A percentile compares a stretch with the other conserved stretches of the same genome.
Evolutionary conservation across 2,797 vertebrate genomes (phyloP).

Genomic region (Amblyopsis hoosieri): DNA sequence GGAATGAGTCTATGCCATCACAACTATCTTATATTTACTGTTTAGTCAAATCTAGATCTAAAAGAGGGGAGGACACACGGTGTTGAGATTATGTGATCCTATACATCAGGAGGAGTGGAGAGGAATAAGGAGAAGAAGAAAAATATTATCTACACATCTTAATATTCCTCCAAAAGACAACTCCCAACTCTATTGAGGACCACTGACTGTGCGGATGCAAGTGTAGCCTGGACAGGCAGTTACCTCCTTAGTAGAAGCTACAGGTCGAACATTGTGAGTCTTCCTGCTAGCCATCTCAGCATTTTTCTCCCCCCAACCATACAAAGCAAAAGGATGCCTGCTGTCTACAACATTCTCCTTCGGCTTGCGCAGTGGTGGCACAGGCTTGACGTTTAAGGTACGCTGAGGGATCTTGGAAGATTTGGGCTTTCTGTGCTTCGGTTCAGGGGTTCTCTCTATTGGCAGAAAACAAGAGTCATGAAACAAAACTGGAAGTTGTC

Average conservation of each 20-base stretch:
- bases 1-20: too few species aligned
- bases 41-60: background rate
- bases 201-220: background rate
- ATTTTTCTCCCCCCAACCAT: constrained; percentile 88
- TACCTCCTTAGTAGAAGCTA: constrained; percentile 85
- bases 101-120: background rate
- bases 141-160: too few species aligned
- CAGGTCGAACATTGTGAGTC: constrained; percentile 91
- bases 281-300: constrained; percentile 85
- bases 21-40: too few species aligned
- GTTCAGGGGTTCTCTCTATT: constrained; percentile 32
- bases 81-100: too few species aligned
- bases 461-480: constrained; percentile 8
- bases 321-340: constrained; percentile 90
- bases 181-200: too few species aligned
- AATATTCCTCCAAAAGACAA: too few species aligned
- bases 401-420: constrained; percentile 59
- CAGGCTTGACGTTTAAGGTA: constrained; percentile 53
- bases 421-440: constrained; percentile 59
- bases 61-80: background rate
- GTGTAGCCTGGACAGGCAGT: constrained; percentile 14
- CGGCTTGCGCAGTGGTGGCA: constrained; percentile 41
- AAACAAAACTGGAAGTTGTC: background rate
- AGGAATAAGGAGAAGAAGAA: background rate
- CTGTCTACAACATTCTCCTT: constrained; percentile 76